Percentiles rank a stretch among this genome's conserved stretches.
Conservation (phyloP, 1,140 invertebrate species). For the Drosophila orena region DNA sequence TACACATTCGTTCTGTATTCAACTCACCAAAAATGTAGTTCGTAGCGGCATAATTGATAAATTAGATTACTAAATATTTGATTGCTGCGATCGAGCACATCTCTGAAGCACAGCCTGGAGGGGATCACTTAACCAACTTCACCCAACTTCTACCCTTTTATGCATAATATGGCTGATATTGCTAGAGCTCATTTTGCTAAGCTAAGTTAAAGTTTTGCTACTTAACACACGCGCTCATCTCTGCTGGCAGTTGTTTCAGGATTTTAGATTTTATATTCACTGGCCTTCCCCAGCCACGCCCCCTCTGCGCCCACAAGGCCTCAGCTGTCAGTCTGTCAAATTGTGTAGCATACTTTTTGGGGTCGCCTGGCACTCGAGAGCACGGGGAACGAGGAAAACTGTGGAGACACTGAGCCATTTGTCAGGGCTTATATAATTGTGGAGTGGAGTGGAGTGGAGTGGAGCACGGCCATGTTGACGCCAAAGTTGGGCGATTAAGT, state of each 20-base stretch:
- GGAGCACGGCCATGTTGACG: slow-evolving; percentile 32
- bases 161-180: no score
- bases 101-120: no score
- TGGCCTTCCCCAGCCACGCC: not conserved
- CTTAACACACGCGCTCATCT: not conserved
- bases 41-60: no score
- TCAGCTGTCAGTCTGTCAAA: slow-evolving; percentile 52
- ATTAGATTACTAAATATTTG: no score
- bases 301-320: slow-evolving; percentile 17
- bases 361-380: slow-evolving; percentile 9
- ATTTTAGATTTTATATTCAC: not conserved
- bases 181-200: no score
- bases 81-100: no score
- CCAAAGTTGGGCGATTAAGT: slow-evolving; percentile 40
- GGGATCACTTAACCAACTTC: no score
- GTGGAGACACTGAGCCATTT: slow-evolving; percentile 14
- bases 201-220: no score
- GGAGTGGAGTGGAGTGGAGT: no score
- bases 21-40: no score
- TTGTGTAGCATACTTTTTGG: slow-evolving; percentile 41
- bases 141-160: no score
- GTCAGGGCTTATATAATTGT: slow-evolving; percentile 48
- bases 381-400: not conserved
- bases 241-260: not conserved
- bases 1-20: no score